phyloP scores from a whole-genome alignment of 2,888 invertebrate species.

The Thereva nobilitata region DNA sequence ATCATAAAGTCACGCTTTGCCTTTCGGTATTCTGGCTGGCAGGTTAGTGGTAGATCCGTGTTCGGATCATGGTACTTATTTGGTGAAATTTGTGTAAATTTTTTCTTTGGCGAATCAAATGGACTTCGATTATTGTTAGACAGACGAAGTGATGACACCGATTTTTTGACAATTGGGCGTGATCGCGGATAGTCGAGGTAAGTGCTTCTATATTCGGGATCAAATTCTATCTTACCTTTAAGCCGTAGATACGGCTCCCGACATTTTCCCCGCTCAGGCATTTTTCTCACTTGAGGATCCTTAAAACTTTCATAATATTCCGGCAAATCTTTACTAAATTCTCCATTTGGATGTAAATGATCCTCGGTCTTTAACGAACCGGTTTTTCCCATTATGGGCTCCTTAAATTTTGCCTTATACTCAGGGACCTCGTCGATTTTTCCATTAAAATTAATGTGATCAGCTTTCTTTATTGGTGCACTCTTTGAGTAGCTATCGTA shows the following conservation, averaged over 20 bases:
- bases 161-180: constrained; percentile 54
- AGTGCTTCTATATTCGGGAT: constrained; percentile 56
- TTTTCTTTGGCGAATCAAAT: constrained; percentile 22
- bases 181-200: constrained; percentile 56
- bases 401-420: constrained; percentile 54
- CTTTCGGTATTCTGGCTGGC: constrained; percentile 56
- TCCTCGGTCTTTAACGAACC: constrained; percentile 50
- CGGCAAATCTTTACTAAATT: constrained; percentile 54
- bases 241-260: constrained; percentile 54
- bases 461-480: constrained; percentile 55
- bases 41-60: constrained; percentile 47
- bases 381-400: constrained; percentile 50
- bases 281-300: constrained; percentile 54
- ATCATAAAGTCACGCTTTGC: constrained; percentile 56
- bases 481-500: constrained; percentile 56
- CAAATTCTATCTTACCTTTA: constrained; percentile 57
- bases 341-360: constrained; percentile 51
- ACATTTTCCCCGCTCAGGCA: constrained; percentile 56
- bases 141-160: constrained; percentile 52
- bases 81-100: constrained; percentile 40
- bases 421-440: constrained; percentile 50
- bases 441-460: constrained; percentile 50
- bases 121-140: constrained; percentile 46
- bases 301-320: constrained; percentile 57
- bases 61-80: constrained; percentile 37